Base-by-base conservation (phyloP, 1,140 invertebrate genomes). In the Platorchestia sp. region DNA sequence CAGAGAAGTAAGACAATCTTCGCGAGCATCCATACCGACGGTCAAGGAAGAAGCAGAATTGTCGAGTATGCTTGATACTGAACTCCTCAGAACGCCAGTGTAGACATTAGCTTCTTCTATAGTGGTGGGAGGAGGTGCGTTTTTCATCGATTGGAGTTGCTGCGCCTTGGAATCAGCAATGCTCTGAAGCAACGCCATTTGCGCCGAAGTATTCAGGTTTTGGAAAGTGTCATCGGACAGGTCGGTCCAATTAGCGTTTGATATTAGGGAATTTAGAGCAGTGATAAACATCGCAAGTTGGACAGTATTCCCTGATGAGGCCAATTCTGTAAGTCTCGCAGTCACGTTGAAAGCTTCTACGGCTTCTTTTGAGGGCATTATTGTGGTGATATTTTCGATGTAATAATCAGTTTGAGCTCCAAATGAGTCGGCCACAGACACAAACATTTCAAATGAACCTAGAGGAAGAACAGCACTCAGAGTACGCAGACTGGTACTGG, bases 21-120 rank as follows among this genome's bases (percentile, higher is more conserved):
- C 95, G 43, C 95, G 90, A 59, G 45, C 91, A 7, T 75, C 45
- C 91, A 95, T 95, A 43, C 95, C 95, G 0, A 95, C 41, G 1
- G 89, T 95, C 43, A 93, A 16, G 43, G 91, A 45, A 16, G 43
- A 42, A 10, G 91, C 45, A n/a, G 43, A 44, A 47, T 45, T 93
- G 10, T 40, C 43, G 43, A 93, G 91, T 44, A 93, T 93, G n/a
- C 43, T 40, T 45, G 43, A 45, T 36, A 93, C 91, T 47, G 91
- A 45, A 40, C 91, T 93, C 10, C 44, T 45, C 43, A 93, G 91
- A 44, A 47, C 91, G n/a, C 44, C 91, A 45, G 40, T n/a, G 91
- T 45, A 93, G 0, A 93, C 91, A 44, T 93, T 93, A 14, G 47
- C 45, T 93, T 93, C 91, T 7, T 42, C 91, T 42, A 93, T 93